Evolutionary conservation across 2,888 invertebrate genomes (phyloP).

Genomic region (Galeopsomyia nigrocyanea): DNA sequence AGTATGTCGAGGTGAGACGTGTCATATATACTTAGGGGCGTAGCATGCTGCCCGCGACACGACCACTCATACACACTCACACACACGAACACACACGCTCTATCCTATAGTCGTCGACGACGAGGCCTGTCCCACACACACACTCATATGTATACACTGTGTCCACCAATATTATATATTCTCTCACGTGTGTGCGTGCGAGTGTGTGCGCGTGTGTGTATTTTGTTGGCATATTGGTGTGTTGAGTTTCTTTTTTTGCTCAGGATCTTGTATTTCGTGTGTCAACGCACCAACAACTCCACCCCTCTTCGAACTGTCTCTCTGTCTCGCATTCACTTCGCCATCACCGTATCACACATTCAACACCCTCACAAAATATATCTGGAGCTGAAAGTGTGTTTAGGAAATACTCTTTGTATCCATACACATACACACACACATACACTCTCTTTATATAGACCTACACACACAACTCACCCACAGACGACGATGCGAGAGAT

Average conservation of each 20-base stretch:
- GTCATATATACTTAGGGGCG: conserved; percentile 54
- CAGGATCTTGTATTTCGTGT: conserved; percentile 34
- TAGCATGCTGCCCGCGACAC: conserved; percentile 57
- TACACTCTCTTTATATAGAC: neutral
- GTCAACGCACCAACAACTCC: conserved; percentile 12
- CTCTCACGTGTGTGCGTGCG: no score
- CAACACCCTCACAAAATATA: no score
- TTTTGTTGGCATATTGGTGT: conserved; percentile 23
- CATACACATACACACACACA: neutral
- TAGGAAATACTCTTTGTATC: neutral
- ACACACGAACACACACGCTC: neutral
- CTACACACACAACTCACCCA: neutral
- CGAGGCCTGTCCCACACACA: no score
- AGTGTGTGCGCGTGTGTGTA: no score
- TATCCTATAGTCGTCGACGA: neutral
- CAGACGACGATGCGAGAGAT: conserved; percentile 19
- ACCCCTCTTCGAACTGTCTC: no score
- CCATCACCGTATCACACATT: no score
- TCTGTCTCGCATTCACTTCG: no score
- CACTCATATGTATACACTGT: no score
- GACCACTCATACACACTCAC: conserved; percentile 21
- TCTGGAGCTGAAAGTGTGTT: no score
- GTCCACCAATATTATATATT: no score
- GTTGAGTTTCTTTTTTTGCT: conserved; percentile 39
- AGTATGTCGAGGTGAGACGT: conserved; percentile 35